Evolutionary conservation across 2,797 vertebrate species (phyloP), one percentile per base, ranked within the genome.

Genomic region (Danio albolineatus): DNA sequence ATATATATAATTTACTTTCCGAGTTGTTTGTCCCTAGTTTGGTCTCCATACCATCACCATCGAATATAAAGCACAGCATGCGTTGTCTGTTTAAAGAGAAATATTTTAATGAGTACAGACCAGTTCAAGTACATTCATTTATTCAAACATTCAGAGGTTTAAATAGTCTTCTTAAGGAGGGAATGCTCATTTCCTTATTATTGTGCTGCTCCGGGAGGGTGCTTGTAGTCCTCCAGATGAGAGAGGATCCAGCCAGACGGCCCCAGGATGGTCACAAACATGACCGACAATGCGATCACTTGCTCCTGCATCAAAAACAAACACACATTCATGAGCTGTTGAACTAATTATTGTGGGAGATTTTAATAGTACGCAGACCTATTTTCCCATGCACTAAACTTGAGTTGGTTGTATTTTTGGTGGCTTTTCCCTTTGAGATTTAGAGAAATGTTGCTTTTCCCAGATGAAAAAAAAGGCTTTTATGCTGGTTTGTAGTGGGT

Each of bases 171-270:
- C 12, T 4, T 57, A 6, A 38, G 43, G 71, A 81, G 85, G 83
- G 79, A 76, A 85, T 73, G 73, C 67, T 64, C 43, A 5, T 1
- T 19, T 51, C 13, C 38, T 41, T n/a, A 54, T 56, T 16, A 19
- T 53, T n/a, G 7, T 36, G 48, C 39, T 4, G 41, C 38, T 44
- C 53, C 78, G 2, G 61, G 46, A 17, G 71, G 85, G 9, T 84
- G 88, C 88, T 92, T 95, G 86, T 96, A 96, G 80, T 88, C 62
- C 6, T 95, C 92, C 84, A 97, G 73, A 81, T 96, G 86, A 48
- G 88, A 0, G 79, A 96, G 73, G 38, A 97, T 8, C 92, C 93
- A 97, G 57, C 93, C 85, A 0, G 93, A 91, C 0, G 95, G 94
- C 2, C 76, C 57, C 84, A 96, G 69, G 79, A 95, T 83, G 46